Base-by-base conservation (phyloP, 2,888 invertebrate species). In the Myopa tessellatipennis region DNA sequence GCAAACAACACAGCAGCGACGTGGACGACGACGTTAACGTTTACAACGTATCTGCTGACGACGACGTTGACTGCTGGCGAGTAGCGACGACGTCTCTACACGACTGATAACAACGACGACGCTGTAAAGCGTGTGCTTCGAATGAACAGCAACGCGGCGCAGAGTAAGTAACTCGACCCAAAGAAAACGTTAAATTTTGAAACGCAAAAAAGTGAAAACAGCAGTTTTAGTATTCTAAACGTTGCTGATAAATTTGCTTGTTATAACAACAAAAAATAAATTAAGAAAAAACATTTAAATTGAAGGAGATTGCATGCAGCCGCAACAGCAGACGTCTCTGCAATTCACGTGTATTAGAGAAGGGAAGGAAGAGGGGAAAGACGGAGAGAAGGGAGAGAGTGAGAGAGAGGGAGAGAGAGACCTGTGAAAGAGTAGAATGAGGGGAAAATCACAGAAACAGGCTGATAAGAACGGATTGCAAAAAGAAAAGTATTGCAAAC, bases 151-250 rank as follows among this genome's bases (percentile, higher is more conserved):
- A 14, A 50, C 50, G 50, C 50, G 50, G 38, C 60, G 72, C 26
- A 26, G 26, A 26, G 26, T 58, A 38, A 26, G 26, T 58, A 38
- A 40, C 72, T 72, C 26, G 40, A 72, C 14, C 45, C 45, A 73
- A 73, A 26, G 50, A 45, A 63, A 63, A 73, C 61, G 73, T 63
- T 18, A 63, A 40, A 61, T 45, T 16, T 73, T 63, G 73, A 45
- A 73, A 63, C 73, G 73, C 73, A 73, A 73, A 73, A 73, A 72
- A 61, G 40, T 26, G 61, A 73, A 73, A 73, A 73, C 18, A 12
- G 16, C 4, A 55, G 6, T 36, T 70, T 26, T 55, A 8, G 4
- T 60, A 73, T 73, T 73, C 73, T 63, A 63, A 73, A 61, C 72
- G 36, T 60, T 71, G n/a, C 7, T n/a, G 60, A 60, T 40, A 72